A percentile compares a stretch with the other conserved stretches of the same genome.
phyloP scores from a whole-genome alignment of 2,797 vertebrate genomes.

The Sebastes iracundus region DNA sequence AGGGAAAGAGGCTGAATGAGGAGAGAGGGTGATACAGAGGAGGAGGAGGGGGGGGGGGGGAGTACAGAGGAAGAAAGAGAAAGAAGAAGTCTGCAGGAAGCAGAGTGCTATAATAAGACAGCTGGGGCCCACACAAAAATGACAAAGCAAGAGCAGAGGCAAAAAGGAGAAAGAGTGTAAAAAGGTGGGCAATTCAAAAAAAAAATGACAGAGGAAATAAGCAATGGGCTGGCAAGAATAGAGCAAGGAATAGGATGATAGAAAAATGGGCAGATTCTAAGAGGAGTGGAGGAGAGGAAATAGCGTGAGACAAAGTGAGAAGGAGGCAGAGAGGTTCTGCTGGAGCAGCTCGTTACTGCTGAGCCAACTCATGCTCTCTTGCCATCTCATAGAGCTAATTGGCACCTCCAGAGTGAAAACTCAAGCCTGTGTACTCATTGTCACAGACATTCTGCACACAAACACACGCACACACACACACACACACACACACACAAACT shows the following conservation, averaged over 20 bases:
- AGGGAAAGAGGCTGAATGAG: slow-evolving; percentile 23
- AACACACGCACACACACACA: not conserved
- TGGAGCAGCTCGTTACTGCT: slow-evolving; percentile 67
- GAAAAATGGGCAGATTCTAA: slow-evolving; percentile 22
- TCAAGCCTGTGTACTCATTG: slow-evolving; percentile 49
- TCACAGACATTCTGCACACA: slow-evolving; percentile 30
- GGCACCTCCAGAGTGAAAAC: slow-evolving; percentile 73
- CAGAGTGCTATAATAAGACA: slow-evolving; percentile 73
- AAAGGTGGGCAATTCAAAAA: slow-evolving; percentile 31
- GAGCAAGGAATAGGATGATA: slow-evolving; percentile 7
- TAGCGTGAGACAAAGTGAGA: slow-evolving; percentile 47
- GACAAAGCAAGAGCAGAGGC: slow-evolving; percentile 48
- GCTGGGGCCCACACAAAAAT: slow-evolving; percentile 61
- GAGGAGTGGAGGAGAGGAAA: slow-evolving; percentile 40
- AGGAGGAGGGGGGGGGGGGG: not conserved
- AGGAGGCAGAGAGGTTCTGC: slow-evolving; percentile 58
- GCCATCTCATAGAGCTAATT: slow-evolving; percentile 80
- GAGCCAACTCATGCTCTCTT: slow-evolving; percentile 68
- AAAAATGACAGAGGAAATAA: slow-evolving; percentile 31
- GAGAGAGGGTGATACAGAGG: slow-evolving; percentile 9
- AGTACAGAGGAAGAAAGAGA: slow-evolving; percentile 32
- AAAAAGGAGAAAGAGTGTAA: not conserved
- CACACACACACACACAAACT: slow-evolving; percentile 4
- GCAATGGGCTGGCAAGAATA: slow-evolving; percentile 18
- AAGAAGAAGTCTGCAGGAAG: slow-evolving; percentile 34